Conservation (phyloP, 92 coral and sea anemone species). For the Scolanthus callimorphus region DNA sequence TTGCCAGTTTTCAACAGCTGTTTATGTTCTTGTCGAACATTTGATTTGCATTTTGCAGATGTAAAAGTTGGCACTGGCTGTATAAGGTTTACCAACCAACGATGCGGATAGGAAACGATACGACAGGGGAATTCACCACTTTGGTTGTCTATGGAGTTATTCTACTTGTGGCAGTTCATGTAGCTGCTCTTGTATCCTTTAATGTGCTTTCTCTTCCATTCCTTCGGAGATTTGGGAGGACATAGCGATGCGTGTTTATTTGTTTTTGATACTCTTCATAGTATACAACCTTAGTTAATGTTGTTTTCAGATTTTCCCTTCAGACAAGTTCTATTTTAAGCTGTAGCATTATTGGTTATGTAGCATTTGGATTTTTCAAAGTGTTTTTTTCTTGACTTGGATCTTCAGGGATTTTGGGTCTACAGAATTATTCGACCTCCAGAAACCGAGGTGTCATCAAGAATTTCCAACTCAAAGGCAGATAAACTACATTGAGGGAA, state of each 20-base stretch:
- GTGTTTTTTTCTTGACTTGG: slow-evolving; percentile 69
- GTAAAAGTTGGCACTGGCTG: too few species aligned
- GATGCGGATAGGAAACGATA: slow-evolving; percentile 14
- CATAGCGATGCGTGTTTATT: background rate
- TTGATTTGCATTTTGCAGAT: too few species aligned
- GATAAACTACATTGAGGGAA: slow-evolving; percentile 49
- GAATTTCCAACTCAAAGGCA: slow-evolving; percentile 21
- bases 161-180: slow-evolving; percentile 83
- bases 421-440: slow-evolving; percentile 69
- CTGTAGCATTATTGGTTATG: too few species aligned
- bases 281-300: too few species aligned
- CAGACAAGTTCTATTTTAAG: too few species aligned
- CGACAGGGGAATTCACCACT: slow-evolving; percentile 46
- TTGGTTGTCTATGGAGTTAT: slow-evolving; percentile 90
- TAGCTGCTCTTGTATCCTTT: slow-evolving; percentile 99
- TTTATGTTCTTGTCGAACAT: too few species aligned
- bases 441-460: slow-evolving; percentile 13
- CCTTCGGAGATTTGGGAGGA: background rate
- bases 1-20: too few species aligned
- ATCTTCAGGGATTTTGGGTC: slow-evolving; percentile 79
- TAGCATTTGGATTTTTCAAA: too few species aligned
- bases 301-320: too few species aligned
- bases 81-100: too few species aligned
- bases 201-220: too few species aligned
- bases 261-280: background rate